These are phyloP conservation scores for Rhingia rostrata DNA, from an alignment of 2,888 invertebrate species.

Conservation along the genomic window DNA sequence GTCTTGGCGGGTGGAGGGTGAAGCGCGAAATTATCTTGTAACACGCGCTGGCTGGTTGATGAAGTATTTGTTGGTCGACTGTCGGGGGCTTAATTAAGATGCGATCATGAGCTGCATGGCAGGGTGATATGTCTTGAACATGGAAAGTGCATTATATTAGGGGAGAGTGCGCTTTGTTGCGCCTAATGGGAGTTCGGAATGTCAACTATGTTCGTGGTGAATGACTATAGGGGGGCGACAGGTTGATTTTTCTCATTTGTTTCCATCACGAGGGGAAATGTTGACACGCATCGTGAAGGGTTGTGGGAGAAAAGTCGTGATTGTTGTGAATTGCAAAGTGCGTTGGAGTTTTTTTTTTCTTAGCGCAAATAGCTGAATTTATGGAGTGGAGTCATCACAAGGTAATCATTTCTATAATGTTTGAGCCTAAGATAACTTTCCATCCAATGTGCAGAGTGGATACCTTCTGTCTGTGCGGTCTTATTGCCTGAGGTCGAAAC, in stretches of 20 bases:
- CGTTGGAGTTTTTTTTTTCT: too few species aligned
- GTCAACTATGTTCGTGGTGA: slow-evolving; percentile 25
- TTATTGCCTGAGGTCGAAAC: too few species aligned
- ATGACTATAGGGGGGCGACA: neutral
- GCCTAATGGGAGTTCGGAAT: slow-evolving; percentile 49
- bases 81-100: slow-evolving; percentile 60
- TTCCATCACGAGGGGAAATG: neutral
- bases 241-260: slow-evolving; percentile 6
- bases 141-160: slow-evolving; percentile 49
- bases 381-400: too few species aligned
- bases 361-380: too few species aligned
- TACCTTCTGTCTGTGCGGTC: too few species aligned
- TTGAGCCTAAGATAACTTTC: too few species aligned
- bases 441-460: too few species aligned
- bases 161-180: slow-evolving; percentile 12
- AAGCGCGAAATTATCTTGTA: slow-evolving; percentile 44
- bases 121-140: slow-evolving; percentile 57
- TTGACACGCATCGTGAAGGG: neutral
- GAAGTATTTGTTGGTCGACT: slow-evolving; percentile 40
- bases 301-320: too few species aligned
- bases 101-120: slow-evolving; percentile 43
- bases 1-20: neutral
- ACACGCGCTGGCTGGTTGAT: slow-evolving; percentile 55
- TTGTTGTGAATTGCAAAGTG: too few species aligned
- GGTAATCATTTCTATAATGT: too few species aligned